Conservation (phyloP, 2,888 invertebrate genomes). For the Polyommatus iphigenia region DNA sequence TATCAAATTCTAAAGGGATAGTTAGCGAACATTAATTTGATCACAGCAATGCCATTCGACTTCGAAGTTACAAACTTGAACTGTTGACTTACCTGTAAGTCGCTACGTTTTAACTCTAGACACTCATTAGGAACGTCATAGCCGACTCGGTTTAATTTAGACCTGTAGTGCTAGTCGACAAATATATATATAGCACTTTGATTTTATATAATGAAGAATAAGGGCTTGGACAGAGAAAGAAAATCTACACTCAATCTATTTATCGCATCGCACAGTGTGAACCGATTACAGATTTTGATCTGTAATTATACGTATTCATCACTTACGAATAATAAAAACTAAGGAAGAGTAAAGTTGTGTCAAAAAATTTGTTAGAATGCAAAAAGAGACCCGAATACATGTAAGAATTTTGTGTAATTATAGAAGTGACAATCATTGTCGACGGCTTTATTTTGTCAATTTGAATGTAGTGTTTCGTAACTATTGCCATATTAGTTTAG, state of each 20-base stretch:
- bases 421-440: too few species aligned
- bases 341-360: too few species aligned
- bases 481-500: too few species aligned
- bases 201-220: not conserved
- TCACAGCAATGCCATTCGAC: slow-evolving; percentile 57
- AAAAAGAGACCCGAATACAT: too few species aligned
- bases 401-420: too few species aligned
- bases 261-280: too few species aligned
- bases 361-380: too few species aligned
- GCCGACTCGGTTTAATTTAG: slow-evolving; percentile 34
- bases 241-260: not conserved
- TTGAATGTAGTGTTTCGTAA: too few species aligned
- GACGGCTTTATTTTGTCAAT: too few species aligned
- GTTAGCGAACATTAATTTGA: slow-evolving; percentile 53
- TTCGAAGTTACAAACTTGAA: slow-evolving; percentile 48
- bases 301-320: too few species aligned
- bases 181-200: not conserved
- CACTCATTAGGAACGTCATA: slow-evolving; percentile 38
- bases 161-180: not conserved
- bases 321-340: too few species aligned
- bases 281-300: too few species aligned
- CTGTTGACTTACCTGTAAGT: slow-evolving; percentile 48
- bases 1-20: slow-evolving; percentile 30
- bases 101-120: slow-evolving; percentile 40
- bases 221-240: not conserved